Evolutionary conservation across 1,140 invertebrate genomes (phyloP), one percentile per base, ranked within the genome.

Genomic region (Metaphire vulgaris): DNA sequence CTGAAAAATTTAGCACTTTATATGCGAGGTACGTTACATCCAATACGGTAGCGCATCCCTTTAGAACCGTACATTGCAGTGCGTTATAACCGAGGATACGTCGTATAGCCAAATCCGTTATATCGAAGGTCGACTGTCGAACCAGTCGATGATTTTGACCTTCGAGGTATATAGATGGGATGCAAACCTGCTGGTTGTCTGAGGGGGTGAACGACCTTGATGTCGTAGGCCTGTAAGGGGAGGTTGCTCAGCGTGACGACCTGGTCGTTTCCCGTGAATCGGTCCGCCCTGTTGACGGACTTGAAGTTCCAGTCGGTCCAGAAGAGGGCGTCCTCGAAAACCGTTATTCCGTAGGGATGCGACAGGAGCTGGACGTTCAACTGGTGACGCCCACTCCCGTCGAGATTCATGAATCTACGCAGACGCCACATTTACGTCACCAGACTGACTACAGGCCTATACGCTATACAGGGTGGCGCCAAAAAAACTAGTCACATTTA

Each of bases 291-390:
- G 41, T 12, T 21, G 41, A 56, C 21, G 41, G 41, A 56, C 41
- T 56, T 56, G 41, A 56, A 26, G 14, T 74, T 64, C 72, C 72
- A 74, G 33, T 74, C 72, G 0, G 34, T 41, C 72, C 72, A 74
- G 41, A 65, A 74, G 21, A 64, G 33, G 64, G 28, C 30, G 29
- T 30, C 34, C 64, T 30, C 33, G 41, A 74, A 74, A 26, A 74
- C 72, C 29, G 34, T 30, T 6, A 74, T 12, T 16, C 32, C 72
- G 29, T 56, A 74, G 29, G 72, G 33, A 1, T 74, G 64, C 6
- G 34, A 1, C 41, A 74, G 26, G 0, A 6, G 41, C 6, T 6
- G 33, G 1, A 28, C 56, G 29, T 30, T 15, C 41, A 74, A 12
- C 14, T 41, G 32, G 1, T 64, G 33, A 16, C 72, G 33, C 28